Evolutionary conservation across 1,140 invertebrate species (phyloP).

Genomic region (Hylaeus volcanicus): DNA sequence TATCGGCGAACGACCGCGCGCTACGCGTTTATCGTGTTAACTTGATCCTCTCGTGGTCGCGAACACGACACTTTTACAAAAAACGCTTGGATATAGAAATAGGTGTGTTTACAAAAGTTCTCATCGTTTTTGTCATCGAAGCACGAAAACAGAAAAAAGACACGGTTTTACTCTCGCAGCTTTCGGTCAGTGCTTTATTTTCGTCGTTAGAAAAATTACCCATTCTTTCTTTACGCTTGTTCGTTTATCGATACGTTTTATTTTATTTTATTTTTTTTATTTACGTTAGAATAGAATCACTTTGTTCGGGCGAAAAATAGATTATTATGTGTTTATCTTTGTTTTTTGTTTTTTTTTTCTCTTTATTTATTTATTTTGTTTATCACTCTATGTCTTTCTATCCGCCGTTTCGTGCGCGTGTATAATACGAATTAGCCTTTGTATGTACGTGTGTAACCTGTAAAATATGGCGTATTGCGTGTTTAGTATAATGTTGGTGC

Average conservation of each 20-base stretch:
- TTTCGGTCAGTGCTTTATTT: slow-evolving; percentile 12
- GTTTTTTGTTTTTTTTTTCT: slow-evolving; percentile 17
- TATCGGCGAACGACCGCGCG: slow-evolving; percentile 35
- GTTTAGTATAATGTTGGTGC: neutral
- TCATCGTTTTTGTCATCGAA: slow-evolving; percentile 3
- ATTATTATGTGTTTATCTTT: slow-evolving; percentile 54
- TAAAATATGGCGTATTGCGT: neutral
- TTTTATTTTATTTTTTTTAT: no score
- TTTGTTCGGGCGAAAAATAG: slow-evolving; percentile 60
- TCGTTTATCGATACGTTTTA: slow-evolving; percentile 50
- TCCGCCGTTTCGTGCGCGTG: neutral
- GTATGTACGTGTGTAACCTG: neutral
- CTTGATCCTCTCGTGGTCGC: slow-evolving; percentile 30
- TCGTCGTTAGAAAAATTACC: slow-evolving; percentile 58
- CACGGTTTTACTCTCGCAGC: slow-evolving; percentile 26
- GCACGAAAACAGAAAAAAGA: slow-evolving; percentile 36
- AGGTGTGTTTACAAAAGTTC: slow-evolving; percentile 57
- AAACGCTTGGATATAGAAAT: slow-evolving; percentile 54
- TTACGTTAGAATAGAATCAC: slow-evolving; percentile 47
- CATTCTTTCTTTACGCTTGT: slow-evolving; percentile 20
- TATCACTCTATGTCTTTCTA: slow-evolving; percentile 38
- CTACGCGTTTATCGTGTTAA: slow-evolving; percentile 5
- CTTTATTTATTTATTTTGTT: neutral
- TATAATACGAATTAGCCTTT: neutral
- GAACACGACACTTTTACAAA: slow-evolving; percentile 39